Evolutionary conservation across 2,888 invertebrate genomes (phyloP), one percentile per base, ranked within the genome.

Genomic region (Agrochola lota): DNA sequence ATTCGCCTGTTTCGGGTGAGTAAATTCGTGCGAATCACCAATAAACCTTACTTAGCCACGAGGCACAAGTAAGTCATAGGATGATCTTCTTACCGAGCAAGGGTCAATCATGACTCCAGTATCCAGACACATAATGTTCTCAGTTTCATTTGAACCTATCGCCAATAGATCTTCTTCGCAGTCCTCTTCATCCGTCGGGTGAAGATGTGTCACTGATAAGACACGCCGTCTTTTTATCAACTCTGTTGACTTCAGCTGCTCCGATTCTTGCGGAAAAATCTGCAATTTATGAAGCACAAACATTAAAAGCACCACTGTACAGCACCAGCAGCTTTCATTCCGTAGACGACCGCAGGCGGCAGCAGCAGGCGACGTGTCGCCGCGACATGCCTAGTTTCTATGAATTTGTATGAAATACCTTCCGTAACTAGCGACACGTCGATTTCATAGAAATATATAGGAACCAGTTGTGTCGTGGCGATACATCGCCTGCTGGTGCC

Each of bases 51-150:
- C 26, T 43, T 20, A 20, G 11, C 20, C 7, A 20, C 26, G 12
- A 30, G 2, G 26, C 30, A 63, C 7, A 23, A 35, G 23, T n/a
- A 40, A 5, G n/a, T 64, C 17, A 40, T 40, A 74, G 20, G 5
- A 40, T 11, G 30, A 20, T 15, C 7, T 17, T 1, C 86, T 90
- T 85, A 95, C 95, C 91, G 87, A 75, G 60, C 95, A 96, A 66
- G 94, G 91, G 74, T 95, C 91, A 4, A 81, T 77, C 17, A 90
- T 91, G 0, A 82, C 26, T 0, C 87, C 88, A 2, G 92, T 88
- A 2, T 96, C 95, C 62, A 96, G 82, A 63, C 96, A 96, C 92
- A 96, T 92, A 0, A 95, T 77, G 1, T 85, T 84, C 0, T 85
- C 79, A 0, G 85, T 90, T 5, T 82, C 78, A 26, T 90, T 90